Percentiles rank a stretch among this genome's conserved stretches.
Conservation (phyloP, 1,140 invertebrate species). For the Coenobita brevimanus region DNA sequence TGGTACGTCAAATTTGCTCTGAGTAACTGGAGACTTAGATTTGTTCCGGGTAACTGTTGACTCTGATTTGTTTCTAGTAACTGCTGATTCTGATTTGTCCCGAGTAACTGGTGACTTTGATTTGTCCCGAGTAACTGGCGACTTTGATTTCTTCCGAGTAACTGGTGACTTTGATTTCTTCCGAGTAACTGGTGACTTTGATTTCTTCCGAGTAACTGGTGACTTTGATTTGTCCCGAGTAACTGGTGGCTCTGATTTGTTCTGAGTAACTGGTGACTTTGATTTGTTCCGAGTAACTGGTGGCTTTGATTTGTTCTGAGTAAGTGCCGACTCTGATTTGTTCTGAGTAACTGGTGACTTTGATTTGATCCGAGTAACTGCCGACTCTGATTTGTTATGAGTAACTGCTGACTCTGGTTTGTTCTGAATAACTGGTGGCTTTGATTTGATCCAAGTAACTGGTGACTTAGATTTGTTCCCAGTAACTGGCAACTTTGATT, state of each 20-base stretch:
- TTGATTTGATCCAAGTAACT: too few relatives aligned
- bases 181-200: neutral
- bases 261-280: too few relatives aligned
- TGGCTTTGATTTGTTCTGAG: too few relatives aligned
- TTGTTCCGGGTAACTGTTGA: neutral
- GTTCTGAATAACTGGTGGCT: too few relatives aligned
- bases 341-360: neutral
- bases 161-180: neutral
- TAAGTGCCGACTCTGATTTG: neutral
- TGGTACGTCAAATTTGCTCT: neutral
- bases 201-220: too few relatives aligned
- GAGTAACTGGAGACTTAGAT: neutral
- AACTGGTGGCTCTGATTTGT: too few relatives aligned
- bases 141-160: neutral
- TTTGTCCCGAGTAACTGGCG: neutral
- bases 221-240: too few relatives aligned
- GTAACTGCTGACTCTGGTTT: too few relatives aligned
- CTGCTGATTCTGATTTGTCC: neutral
- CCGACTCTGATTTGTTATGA: neutral
- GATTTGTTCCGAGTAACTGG: too few relatives aligned
- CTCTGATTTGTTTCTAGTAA: neutral
- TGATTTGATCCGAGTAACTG: neutral
- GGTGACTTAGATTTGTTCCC: conserved; percentile 17
- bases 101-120: neutral
- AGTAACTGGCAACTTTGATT: neutral